A percentile compares a stretch with the other conserved stretches of the same genome.
Evolutionary conservation across 2,113 vertebrate genomes (phyloP).

Genomic region (Fregata magnificens): DNA sequence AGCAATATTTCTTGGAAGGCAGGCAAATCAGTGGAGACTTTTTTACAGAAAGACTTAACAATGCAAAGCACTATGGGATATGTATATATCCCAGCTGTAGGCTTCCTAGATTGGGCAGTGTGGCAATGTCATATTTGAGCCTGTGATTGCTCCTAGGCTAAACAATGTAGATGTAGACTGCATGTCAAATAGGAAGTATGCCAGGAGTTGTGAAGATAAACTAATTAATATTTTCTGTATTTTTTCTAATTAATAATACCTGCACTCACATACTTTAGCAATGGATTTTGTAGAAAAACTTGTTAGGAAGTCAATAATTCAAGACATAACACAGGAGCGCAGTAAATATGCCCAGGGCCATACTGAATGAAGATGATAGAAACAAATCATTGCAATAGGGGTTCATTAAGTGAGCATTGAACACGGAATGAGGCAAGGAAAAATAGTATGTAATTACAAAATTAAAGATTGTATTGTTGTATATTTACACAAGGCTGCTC

Average conservation of each 20-base stretch:
- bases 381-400: neutral
- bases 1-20: neutral
- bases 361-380: neutral
- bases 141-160: neutral
- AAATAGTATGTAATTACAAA: neutral
- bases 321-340: neutral
- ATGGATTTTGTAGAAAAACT: neutral
- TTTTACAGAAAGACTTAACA: neutral
- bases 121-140: neutral
- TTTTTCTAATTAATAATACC: neutral
- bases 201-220: neutral
- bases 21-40: neutral
- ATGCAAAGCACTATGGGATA: neutral
- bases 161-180: neutral
- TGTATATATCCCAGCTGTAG: neutral
- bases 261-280: neutral
- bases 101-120: neutral
- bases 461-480: neutral
- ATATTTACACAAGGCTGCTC: neutral
- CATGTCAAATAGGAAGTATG: neutral
- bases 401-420: neutral
- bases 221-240: neutral
- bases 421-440: neutral
- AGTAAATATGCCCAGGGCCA: neutral
- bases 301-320: neutral